Percentiles rank a stretch among this genome's conserved stretches.
Conservation (phyloP, 2,113 vertebrate species). For the Scartelaos histophorus region DNA sequence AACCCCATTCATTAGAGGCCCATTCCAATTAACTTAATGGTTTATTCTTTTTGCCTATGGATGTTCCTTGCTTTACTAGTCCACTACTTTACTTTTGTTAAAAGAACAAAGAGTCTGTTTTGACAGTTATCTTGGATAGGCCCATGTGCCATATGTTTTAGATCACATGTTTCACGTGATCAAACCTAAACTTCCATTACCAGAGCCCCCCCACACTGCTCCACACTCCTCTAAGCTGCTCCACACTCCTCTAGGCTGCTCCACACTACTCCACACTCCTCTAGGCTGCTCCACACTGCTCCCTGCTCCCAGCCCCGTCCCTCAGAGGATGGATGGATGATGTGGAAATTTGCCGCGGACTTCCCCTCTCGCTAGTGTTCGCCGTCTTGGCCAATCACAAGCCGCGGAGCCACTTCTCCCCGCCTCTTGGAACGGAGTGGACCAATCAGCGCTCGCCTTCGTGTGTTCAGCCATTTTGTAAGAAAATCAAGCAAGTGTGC, state of each 20-base stretch:
- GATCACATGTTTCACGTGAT: not conserved
- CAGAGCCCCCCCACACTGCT: not conserved
- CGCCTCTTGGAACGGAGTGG: constrained; percentile 58
- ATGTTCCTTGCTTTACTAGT: not conserved
- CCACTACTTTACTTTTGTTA: not conserved
- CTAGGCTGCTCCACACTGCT: not conserved
- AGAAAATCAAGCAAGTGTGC: constrained; percentile 77
- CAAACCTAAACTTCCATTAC: not conserved
- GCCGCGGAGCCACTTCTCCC: constrained; percentile 3
- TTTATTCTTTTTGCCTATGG: not conserved
- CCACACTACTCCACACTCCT: not conserved
- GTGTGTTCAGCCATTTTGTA: constrained; percentile 93
- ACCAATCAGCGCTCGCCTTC: constrained; percentile 73
- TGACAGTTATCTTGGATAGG: not conserved
- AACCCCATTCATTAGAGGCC: not conserved
- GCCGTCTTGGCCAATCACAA: constrained; percentile 61
- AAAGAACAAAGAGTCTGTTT: not conserved
- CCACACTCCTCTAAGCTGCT: not conserved
- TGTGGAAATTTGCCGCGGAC: constrained; percentile 67
- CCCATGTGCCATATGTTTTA: not conserved
- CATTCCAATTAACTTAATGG: not conserved
- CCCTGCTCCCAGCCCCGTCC: not conserved
- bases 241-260: no score
- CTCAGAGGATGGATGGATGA: not conserved
- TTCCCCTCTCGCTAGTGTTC: constrained; percentile 58